Evolutionary conservation across 2,797 vertebrate genomes (phyloP), one percentile per base, ranked within the genome.

Genomic region (Diceros bicornis): DNA sequence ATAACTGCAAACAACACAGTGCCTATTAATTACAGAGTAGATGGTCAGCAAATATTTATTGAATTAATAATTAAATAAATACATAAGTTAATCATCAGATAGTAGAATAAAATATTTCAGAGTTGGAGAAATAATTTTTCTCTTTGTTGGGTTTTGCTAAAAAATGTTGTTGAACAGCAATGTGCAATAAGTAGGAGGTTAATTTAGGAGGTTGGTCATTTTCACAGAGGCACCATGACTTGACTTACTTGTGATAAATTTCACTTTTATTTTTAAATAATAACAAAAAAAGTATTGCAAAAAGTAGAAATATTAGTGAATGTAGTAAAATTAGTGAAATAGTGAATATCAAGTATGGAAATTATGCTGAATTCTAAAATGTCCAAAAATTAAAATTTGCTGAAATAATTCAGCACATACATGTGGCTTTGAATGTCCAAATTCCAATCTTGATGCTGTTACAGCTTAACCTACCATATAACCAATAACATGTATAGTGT

Each of bases 261-360:
- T 90, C 4, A 57, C 8, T 79, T 61, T 55, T 7, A 91, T 61
- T 92, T 96, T 44, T 25, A 89, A 90, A 47, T 84, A 75, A 77
- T 90, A 94, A 14, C 20, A 89, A 0, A 64, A 71, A 85, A 64
- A 57, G 4, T 50, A 91, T 12, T 75, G 11, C 50, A 83, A 52
- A 90, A 92, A n/a, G 29, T 18, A 77, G 44, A 27, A 81, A 37
- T 47, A 44, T 74, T 69, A 79, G 13, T 47, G 34, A 91, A 52
- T 52, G 50, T 52, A 52, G 50, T 52, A 52, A 52, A 52, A 52
- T 12, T 52, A 52, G 50, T 52, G 14, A 52, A 52, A 4, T 52
- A 88, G 50, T 52, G 50, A 52, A 17, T 68, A 34, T n/a, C 1
- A 61, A 82, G 10, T 79, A 50, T 84, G 41, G 25, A 68, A 81